Evolutionary conservation across 2,113 vertebrate genomes (phyloP).

Genomic region (Nasalis larvatus): DNA sequence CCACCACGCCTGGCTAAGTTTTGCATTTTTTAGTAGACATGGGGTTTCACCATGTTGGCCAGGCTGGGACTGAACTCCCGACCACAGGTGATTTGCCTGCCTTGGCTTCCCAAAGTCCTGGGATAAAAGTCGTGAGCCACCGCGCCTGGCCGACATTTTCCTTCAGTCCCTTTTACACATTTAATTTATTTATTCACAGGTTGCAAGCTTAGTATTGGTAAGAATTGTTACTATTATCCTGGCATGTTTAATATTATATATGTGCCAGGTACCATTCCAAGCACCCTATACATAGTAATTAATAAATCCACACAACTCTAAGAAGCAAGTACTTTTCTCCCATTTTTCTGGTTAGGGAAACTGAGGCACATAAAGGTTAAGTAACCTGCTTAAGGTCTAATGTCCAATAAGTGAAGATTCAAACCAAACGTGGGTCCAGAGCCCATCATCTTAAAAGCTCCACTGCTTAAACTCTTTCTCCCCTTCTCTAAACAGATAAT

Average conservation of each 20-base stretch:
- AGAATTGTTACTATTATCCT: too few species aligned
- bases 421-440: not conserved
- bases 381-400: not conserved
- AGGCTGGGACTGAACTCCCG: too few species aligned
- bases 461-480: not conserved
- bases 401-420: not conserved
- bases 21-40: too few species aligned
- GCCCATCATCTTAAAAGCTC: not conserved
- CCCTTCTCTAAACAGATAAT: not conserved
- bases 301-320: not conserved
- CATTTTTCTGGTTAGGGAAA: not conserved
- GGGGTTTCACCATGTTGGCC: too few species aligned
- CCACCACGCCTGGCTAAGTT: too few species aligned
- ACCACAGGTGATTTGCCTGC: too few species aligned
- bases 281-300: not conserved
- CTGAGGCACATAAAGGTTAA: not conserved
- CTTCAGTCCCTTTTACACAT: not conserved
- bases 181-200: not conserved
- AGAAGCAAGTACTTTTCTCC: not conserved
- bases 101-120: too few species aligned
- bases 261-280: not conserved
- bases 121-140: too few species aligned
- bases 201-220: not conserved
- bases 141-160: not conserved
- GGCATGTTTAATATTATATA: not conserved